Base-by-base conservation (phyloP, 2,888 invertebrate species). In the Drosophila greeni region DNA sequence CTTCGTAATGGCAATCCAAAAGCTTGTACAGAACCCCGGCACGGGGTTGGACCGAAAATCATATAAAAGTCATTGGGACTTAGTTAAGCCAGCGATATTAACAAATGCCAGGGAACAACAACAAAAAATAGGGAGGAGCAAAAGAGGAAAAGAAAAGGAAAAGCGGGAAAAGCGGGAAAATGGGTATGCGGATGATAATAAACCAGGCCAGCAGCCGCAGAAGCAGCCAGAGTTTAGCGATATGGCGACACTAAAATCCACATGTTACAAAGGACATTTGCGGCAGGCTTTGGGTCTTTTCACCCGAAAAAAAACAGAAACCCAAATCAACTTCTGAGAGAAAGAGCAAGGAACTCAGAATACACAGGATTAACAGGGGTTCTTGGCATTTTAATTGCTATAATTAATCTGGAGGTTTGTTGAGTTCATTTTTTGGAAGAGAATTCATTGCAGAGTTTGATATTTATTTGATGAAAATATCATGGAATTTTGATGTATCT, bases 1-100 rank as follows among this genome's bases (percentile, higher is more conserved):
- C 57, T 57, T 57, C 56, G 51, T 71, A 71, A 71, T 71, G 70
- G 70, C 70, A 71, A 71, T 65, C 70, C 49, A 71, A 60, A 60
- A 71, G 70, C 51, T 51, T 66, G 47, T 52, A 59, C 58, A 37
- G 53, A 54, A 54, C 29, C 45, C 23, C 11, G 37, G 56, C 18
- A 36, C 14, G 56, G 24, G 56, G 64, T 20, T 23, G 47, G 53
- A 55, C 71, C 68, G 70, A 70, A 78, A 78, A 81, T 81, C 84
- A 78, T 76, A 79, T 79, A 81, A 79, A 79, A 83, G 82, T 74
- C 79, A 83, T 79, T 84, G 84, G 76, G 82, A 79, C 79, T 79
- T 79, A 79, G 79, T 79, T 79, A 79, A 79, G 79, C 84, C 68
- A 76, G 79, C 72, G 76, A 79, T 79, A 79, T 79, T 79, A 84